Percentiles rank a stretch among this genome's conserved stretches.
Conservation (phyloP, 2,888 invertebrate species). For the Morpho helenor region DNA sequence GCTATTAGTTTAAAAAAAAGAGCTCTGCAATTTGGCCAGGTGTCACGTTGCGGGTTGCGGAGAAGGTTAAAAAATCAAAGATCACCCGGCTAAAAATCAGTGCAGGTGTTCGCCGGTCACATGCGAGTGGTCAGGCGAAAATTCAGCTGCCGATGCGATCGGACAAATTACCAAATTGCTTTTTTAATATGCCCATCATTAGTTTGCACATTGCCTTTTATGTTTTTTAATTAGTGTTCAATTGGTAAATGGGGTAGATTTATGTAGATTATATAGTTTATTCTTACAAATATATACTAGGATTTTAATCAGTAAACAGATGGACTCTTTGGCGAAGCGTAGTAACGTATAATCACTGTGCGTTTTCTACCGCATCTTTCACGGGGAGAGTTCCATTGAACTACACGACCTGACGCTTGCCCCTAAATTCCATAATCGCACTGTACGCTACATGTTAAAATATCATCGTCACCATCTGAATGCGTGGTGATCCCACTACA, state of each 20-base stretch:
- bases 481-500: too few species aligned
- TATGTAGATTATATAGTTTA: not conserved
- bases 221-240: not conserved
- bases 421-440: too few species aligned
- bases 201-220: slow-evolving; percentile 7
- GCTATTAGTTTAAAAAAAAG: slow-evolving; percentile 41
- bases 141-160: slow-evolving; percentile 61
- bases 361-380: too few species aligned
- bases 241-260: not conserved
- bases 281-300: not conserved
- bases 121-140: slow-evolving; percentile 58
- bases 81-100: slow-evolving; percentile 67
- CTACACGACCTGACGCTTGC: too few species aligned
- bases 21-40: slow-evolving; percentile 47
- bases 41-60: slow-evolving; percentile 54
- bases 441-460: too few species aligned
- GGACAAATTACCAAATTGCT: slow-evolving; percentile 41
- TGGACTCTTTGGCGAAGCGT: too few species aligned
- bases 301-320: too few species aligned
- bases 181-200: slow-evolving; percentile 10
- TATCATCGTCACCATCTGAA: too few species aligned
- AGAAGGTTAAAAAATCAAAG: slow-evolving; percentile 56
- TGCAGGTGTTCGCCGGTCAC: slow-evolving; percentile 48
- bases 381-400: too few species aligned
- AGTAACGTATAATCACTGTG: too few species aligned